Conservation (phyloP, 2,888 invertebrate species). For the Quadriops clusia region DNA sequence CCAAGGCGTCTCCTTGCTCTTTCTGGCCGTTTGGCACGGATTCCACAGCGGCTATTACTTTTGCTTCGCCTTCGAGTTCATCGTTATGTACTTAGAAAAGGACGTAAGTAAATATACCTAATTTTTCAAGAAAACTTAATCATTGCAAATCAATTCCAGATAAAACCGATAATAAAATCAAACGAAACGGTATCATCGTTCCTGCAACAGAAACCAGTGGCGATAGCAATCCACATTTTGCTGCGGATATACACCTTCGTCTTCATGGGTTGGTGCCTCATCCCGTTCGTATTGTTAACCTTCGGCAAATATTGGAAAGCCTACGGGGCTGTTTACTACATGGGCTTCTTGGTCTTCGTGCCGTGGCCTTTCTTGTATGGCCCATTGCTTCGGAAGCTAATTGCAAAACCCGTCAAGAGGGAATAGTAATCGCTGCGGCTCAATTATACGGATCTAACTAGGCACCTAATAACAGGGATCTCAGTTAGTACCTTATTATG, state of each 20-base stretch:
- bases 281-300: conserved; percentile 61
- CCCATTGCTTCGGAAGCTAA: conserved; percentile 30
- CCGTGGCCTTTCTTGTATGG: conserved; percentile 52
- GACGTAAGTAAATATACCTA: conserved; percentile 47
- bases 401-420: too few species aligned
- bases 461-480: too few species aligned
- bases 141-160: conserved; percentile 26
- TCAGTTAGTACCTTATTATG: too few species aligned
- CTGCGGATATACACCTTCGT: conserved; percentile 63
- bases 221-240: conserved; percentile 43
- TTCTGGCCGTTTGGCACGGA: conserved; percentile 95
- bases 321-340: conserved; percentile 52
- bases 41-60: conserved; percentile 88
- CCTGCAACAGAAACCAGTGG: conserved; percentile 30
- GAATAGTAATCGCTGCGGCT: too few species aligned
- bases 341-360: conserved; percentile 55
- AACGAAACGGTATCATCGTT: conserved; percentile 40
- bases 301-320: conserved; percentile 56
- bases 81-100: conserved; percentile 75
- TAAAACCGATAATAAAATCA: conserved; percentile 44
- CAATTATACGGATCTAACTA: too few species aligned
- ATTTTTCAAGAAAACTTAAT: neutral
- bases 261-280: conserved; percentile 74
- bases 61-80: conserved; percentile 84
- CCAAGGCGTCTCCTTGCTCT: conserved; percentile 69